Percentiles rank a stretch among this genome's conserved stretches.
phyloP scores from a whole-genome alignment of 2,888 invertebrate species.

The Drosophila histrio region DNA sequence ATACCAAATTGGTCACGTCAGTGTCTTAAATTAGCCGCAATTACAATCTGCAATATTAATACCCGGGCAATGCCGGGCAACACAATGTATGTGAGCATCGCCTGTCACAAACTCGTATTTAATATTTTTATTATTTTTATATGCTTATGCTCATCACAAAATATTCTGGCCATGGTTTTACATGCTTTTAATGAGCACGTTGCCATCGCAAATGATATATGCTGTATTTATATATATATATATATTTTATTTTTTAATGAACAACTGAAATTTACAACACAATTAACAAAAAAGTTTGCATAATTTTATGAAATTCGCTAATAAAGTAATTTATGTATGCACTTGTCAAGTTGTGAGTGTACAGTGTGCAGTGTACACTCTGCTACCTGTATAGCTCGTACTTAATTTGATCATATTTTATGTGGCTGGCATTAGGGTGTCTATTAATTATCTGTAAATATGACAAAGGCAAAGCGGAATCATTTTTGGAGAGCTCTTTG shows the following conservation, averaged over 20 bases:
- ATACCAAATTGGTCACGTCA: background rate
- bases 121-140: constrained; percentile 29
- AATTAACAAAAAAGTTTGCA: constrained; percentile 46
- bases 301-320: constrained; percentile 34
- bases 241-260: constrained; percentile 34
- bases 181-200: constrained; percentile 61
- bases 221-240: background rate
- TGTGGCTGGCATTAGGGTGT: constrained; percentile 49
- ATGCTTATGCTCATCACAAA: constrained; percentile 38
- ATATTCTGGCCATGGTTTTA: constrained; percentile 49
- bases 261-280: constrained; percentile 49
- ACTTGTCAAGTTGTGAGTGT: background rate
- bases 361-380: background rate
- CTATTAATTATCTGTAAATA: constrained; percentile 66
- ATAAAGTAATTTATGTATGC: constrained; percentile 26
- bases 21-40: background rate
- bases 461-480: constrained; percentile 49
- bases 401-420: constrained; percentile 67
- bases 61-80: background rate
- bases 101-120: background rate
- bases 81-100: background rate
- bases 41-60: background rate
- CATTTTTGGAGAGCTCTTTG: constrained; percentile 35
- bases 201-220: constrained; percentile 28
- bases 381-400: constrained; percentile 25